Percentiles rank a stretch among this genome's conserved stretches.
Evolutionary conservation across 2,113 vertebrate genomes (phyloP).

Genomic region (Laterallus jamaicensis): DNA sequence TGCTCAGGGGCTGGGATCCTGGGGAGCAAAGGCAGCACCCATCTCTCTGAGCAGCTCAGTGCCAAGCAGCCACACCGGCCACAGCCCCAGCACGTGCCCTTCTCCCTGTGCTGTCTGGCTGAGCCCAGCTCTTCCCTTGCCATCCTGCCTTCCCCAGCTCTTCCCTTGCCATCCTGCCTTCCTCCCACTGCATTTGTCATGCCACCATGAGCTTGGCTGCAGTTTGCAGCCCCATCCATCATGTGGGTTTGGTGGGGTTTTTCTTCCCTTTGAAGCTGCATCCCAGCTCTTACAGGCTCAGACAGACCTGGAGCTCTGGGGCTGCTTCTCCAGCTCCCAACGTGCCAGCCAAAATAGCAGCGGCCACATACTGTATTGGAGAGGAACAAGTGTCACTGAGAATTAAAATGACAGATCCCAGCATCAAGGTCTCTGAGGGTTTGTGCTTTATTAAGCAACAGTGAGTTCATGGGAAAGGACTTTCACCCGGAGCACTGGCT

Average conservation of each 20-base stretch:
- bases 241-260: not conserved
- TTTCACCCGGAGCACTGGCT: conserved; percentile 28
- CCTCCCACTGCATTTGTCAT: not conserved
- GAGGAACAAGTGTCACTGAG: conserved; percentile 21
- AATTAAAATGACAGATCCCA: conserved; percentile 47
- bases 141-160: not conserved
- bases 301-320: not conserved
- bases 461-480: conserved; percentile 62
- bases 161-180: not conserved
- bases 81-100: fast-evolving
- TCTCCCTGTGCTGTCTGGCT: not conserved
- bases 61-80: fast-evolving
- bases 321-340: not conserved
- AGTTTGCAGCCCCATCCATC: not conserved
- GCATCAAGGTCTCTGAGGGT: conserved; percentile 19
- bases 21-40: not conserved
- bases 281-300: not conserved
- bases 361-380: not conserved
- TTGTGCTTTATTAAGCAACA: conserved; percentile 63
- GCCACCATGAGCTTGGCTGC: not conserved
- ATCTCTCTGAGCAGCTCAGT: fast-evolving
- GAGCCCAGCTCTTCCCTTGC: not conserved
- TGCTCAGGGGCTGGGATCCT: not conserved
- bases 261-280: not conserved
- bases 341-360: conserved; percentile 44